These are phyloP conservation scores for Gymnothorax reevesii DNA, from an alignment of 2,797 vertebrate species.

Conservation along the genomic window DNA sequence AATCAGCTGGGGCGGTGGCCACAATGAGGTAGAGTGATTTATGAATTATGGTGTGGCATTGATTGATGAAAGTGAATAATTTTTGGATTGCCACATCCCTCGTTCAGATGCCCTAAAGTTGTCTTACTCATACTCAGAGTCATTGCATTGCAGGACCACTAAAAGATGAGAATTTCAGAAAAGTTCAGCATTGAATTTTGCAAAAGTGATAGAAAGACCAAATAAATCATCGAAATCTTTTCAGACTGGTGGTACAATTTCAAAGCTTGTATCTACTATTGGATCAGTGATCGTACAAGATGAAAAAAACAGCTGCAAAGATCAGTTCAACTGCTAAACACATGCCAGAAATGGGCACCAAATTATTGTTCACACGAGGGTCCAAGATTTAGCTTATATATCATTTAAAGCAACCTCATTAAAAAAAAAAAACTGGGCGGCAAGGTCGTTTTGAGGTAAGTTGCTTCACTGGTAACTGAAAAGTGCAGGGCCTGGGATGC, in stretches of 20 bases:
- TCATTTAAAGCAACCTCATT: too few relatives aligned
- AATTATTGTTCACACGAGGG: too few relatives aligned
- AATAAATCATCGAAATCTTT: background rate
- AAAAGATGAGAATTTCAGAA: background rate
- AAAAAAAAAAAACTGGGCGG: too few relatives aligned
- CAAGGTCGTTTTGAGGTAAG: too few relatives aligned
- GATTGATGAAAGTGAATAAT: background rate
- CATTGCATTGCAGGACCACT: constrained; percentile 1
- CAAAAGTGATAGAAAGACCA: background rate
- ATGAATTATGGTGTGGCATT: background rate
- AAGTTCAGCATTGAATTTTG: background rate
- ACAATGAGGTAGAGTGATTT: background rate
- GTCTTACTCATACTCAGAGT: background rate
- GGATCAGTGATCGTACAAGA: too few relatives aligned
- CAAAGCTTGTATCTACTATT: too few relatives aligned
- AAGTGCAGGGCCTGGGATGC: too few relatives aligned
- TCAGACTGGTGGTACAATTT: background rate
- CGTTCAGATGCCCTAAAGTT: background rate
- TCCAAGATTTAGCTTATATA: too few relatives aligned
- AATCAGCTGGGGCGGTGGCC: constrained; percentile 48
- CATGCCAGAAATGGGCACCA: too few relatives aligned
- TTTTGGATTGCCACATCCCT: background rate
- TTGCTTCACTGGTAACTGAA: too few relatives aligned
- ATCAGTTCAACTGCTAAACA: too few relatives aligned
- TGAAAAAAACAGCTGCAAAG: too few relatives aligned